Percentiles rank a stretch among this genome's conserved stretches.
Evolutionary conservation across 2,797 vertebrate species (phyloP).

Genomic region (Rhyacichthys aspro): DNA sequence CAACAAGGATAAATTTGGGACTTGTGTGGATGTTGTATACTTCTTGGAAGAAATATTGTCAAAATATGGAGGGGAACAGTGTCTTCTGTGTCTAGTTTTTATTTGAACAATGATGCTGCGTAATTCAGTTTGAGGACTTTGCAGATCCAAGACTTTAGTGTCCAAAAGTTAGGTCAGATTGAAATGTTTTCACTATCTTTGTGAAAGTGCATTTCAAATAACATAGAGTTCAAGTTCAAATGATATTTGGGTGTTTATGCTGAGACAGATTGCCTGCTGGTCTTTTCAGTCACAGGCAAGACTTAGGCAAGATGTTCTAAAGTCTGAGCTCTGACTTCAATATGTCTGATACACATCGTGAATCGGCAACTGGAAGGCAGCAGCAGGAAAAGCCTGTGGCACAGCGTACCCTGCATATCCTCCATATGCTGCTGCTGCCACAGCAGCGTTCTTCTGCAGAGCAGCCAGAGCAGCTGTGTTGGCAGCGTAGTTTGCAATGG

Average conservation of each 20-base stretch:
- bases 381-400: slow-evolving; percentile 91
- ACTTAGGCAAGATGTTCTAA: slow-evolving; percentile 1
- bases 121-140: slow-evolving; percentile 20
- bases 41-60: slow-evolving; percentile 17
- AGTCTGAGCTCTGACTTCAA: slow-evolving; percentile 70
- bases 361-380: slow-evolving; percentile 92
- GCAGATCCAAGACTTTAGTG: slow-evolving; percentile 18
- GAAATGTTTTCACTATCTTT: slow-evolving; percentile 24
- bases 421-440: slow-evolving; percentile 84
- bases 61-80: slow-evolving; percentile 17
- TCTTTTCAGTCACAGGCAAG: slow-evolving; percentile 52
- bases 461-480: slow-evolving; percentile 89
- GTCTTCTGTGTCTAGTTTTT: slow-evolving; percentile 27
- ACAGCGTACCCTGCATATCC: slow-evolving; percentile 89
- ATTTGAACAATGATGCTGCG: slow-evolving; percentile 25
- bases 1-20: slow-evolving; percentile 42
- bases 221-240: slow-evolving; percentile 33
- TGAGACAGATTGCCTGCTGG: slow-evolving; percentile 25
- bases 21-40: slow-evolving; percentile 32
- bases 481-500: slow-evolving; percentile 86
- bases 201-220: slow-evolving; percentile 34
- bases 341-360: slow-evolving; percentile 97
- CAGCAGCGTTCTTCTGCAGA: slow-evolving; percentile 91
- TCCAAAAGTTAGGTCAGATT: slow-evolving; percentile 10
- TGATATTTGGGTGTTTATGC: slow-evolving; percentile 27